Evolutionary conservation across 2,113 vertebrate genomes (phyloP), one percentile per base, ranked within the genome.

Genomic region (Castor canadensis): DNA sequence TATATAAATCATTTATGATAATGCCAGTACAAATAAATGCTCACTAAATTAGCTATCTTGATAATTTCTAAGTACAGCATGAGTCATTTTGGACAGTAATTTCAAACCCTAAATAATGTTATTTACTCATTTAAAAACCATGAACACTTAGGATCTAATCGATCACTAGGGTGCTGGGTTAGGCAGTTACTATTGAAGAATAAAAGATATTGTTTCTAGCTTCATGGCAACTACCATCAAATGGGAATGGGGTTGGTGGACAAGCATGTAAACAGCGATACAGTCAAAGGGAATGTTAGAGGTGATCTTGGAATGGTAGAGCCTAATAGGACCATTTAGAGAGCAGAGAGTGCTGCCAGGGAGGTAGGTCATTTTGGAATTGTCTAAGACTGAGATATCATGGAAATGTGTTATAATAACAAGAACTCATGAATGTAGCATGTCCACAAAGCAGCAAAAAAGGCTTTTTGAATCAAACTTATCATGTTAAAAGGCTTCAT

Each of bases 401-500:
- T 80, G 35, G 26, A 89, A 87, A 75, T 32, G n/a, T 54, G 19
- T 80, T 52, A 40, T 47, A 77, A 49, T 75, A 86, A 26, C 26
- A 77, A 71, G 22, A 73, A 26, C 80, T 88, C 40, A 38, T 35
- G 75, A 84, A 67, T 54, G 54, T 19, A 56, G 24, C 7, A 10
- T 49, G 9, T 69, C 26, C 52, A 92, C 32, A 76, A 95, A 81
- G 64, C 58, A 84, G 43, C 8, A 47, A 19, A 81, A 47, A 35
- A 62, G 11, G 10, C 12, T 10, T 84, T 96, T 66, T 47, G 47
- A 90, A 72, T 15, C 22, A 84, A 62, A n/a, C 17, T 81, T 76
- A 93, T 54, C 47, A 87, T 73, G 54, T 76, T 35, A 90, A 82
- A 96, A 92, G 82, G 43, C 66, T 92, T 86, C 38, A 64, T 79